Evolutionary conservation across 2,113 vertebrate species (phyloP), one percentile per base, ranked within the genome.

Genomic region (Bos taurus): DNA sequence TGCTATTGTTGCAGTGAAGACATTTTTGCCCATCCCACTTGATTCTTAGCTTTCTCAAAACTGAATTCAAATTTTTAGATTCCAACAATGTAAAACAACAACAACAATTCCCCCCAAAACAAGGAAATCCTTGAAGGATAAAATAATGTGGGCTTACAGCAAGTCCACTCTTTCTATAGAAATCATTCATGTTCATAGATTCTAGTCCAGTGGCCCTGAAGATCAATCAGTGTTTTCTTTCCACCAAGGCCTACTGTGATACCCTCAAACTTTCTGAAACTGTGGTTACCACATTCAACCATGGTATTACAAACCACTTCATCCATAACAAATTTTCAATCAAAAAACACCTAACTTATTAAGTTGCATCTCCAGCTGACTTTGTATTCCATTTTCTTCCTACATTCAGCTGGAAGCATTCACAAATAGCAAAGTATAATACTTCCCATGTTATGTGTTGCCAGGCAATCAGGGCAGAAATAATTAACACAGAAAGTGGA

Each of bases 391-490:
- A 95, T 91, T 98, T 98, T 98, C 96, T 98, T 97, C 97, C 97
- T 81, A 88, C 13, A 7, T 98, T 98, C 97, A 93, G 97, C 98
- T 98, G 97, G 98, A 98, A 98, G 98, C 97, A 97, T 98, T 98
- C 98, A 97, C 98, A 98, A 98, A 98, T 94, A 98, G 97, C 96
- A 96, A 98, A 98, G 98, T 97, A 98, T 97, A 98, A 99, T 98
- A 95, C 97, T 98, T 98, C 96, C 97, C 97, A 92, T 98, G 98
- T 97, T 98, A 98, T 97, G 97, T 98, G 98, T 98, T 98, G 98
- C 98, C 99, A 99, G 98, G 98, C 98, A 99, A 98, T 99, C 98
- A 98, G 99, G 98, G 99, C 98, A 98, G 98, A 99, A 98, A 99
- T 98, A 99, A 99, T 98, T 98, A 99, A 98, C 98, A 98, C 54